These are phyloP conservation scores for Pterois miles DNA, from an alignment of 2,797 vertebrate species.

Conservation along the genomic window DNA sequence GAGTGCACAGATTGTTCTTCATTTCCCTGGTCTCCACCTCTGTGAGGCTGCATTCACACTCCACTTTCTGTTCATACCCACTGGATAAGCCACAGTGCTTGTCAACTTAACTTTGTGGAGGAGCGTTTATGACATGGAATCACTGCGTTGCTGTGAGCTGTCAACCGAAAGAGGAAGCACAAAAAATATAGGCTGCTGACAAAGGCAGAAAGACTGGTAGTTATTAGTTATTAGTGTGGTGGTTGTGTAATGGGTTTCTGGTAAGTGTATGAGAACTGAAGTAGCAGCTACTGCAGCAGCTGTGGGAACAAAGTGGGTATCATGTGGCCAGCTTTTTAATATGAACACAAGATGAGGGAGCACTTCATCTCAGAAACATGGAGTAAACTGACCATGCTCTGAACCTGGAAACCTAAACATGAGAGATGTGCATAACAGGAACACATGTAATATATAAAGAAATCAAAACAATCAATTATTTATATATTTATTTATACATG, in stretches of 20 bases:
- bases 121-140: background rate
- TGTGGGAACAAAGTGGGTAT: conserved; percentile 15
- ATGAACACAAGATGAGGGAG: conserved; percentile 15
- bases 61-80: background rate
- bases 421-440: background rate
- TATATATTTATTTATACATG: background rate
- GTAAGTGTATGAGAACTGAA: conserved; percentile 14
- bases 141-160: background rate
- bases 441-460: background rate
- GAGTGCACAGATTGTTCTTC: conserved; percentile 15
- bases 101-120: background rate
- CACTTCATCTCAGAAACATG: background rate
- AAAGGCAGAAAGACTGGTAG: conserved; percentile 7
- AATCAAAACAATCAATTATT: background rate
- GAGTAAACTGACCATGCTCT: background rate
- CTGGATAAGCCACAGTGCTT: background rate
- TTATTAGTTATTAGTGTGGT: conserved; percentile 16
- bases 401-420: background rate
- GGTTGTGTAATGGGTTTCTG: conserved; percentile 24
- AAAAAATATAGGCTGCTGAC: conserved; percentile 14
- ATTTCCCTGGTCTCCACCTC: conserved; percentile 14
- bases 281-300: conserved; percentile 13
- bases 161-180: background rate
- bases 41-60: background rate
- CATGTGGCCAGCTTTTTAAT: conserved; percentile 4